These are phyloP conservation scores for Hipposideros larvatus DNA, from an alignment of 2,797 vertebrate species.

Conservation along the genomic window DNA sequence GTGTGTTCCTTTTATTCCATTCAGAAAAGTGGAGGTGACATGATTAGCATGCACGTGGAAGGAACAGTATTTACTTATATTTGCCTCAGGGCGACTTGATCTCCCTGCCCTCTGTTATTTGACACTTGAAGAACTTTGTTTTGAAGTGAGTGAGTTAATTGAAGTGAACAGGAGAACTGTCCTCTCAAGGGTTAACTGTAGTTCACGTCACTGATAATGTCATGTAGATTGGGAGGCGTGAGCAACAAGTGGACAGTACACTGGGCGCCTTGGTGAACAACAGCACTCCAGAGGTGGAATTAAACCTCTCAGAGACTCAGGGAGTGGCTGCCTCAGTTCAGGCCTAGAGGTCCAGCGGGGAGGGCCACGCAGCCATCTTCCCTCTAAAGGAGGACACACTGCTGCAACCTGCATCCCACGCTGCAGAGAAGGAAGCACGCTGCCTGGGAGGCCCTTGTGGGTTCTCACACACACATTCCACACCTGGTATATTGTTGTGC, in stretches of 20 bases:
- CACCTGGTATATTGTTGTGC: neutral
- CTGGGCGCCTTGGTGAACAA: neutral
- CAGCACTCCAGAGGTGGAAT: neutral
- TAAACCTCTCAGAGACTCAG: neutral
- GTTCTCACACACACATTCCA: neutral
- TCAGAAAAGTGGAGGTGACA: neutral
- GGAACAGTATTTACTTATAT: neutral
- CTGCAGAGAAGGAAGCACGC: too few relatives aligned
- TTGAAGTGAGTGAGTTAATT: too few relatives aligned
- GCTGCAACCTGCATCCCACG: accelerated
- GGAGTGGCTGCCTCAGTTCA: too few relatives aligned
- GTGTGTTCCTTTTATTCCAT: neutral
- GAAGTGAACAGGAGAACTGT: too few relatives aligned
- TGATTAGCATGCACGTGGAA: neutral
- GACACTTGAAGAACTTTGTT: too few relatives aligned
- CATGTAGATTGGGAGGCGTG: neutral
- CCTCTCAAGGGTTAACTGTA: too few relatives aligned
- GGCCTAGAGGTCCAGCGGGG: neutral
- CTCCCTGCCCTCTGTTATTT: neutral
- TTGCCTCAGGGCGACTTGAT: neutral
- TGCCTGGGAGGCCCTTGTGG: too few relatives aligned
- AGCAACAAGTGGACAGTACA: neutral
- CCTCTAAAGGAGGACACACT: neutral
- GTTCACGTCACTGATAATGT: neutral
- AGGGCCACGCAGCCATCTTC: neutral